phyloP scores from a whole-genome alignment of 2,797 vertebrate species.

The Sebastes baramenuke region DNA sequence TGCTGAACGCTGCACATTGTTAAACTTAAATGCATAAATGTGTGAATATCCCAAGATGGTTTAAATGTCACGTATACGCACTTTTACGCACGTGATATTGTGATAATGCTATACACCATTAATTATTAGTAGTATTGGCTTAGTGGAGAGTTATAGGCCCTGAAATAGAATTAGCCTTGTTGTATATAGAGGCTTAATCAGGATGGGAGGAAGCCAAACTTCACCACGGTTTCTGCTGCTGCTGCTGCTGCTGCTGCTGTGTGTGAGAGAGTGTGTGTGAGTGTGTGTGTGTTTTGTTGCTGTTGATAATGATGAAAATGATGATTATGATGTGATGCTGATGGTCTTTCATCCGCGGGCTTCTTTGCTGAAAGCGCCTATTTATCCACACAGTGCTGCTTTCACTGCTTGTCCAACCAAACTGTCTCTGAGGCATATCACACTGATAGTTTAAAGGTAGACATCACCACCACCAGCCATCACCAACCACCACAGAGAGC shows the following conservation, averaged over 20 bases:
- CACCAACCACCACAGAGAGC: neutral
- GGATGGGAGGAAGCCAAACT: slow-evolving; percentile 51
- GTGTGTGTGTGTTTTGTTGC: slow-evolving; percentile 25
- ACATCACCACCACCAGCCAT: neutral
- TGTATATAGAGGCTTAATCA: slow-evolving; percentile 54
- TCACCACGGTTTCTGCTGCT: slow-evolving; percentile 14
- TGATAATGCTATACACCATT: slow-evolving; percentile 22
- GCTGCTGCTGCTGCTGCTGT: slow-evolving; percentile 12
- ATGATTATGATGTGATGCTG: slow-evolving; percentile 65
- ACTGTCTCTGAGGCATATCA: slow-evolving; percentile 43
- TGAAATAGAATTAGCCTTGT: slow-evolving; percentile 59
- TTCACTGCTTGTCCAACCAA: slow-evolving; percentile 45
- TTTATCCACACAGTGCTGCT: slow-evolving; percentile 50
- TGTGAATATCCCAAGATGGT: neutral
- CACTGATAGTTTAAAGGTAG: neutral
- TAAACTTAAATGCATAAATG: neutral
- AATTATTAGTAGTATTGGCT: slow-evolving; percentile 58
- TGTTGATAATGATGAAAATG: slow-evolving; percentile 63
- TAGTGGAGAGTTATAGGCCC: slow-evolving; percentile 42
- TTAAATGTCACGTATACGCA: slow-evolving; percentile 5
- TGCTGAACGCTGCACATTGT: neutral
- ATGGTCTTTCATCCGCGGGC: slow-evolving; percentile 54
- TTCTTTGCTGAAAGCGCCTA: slow-evolving; percentile 50
- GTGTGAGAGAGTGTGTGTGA: neutral
- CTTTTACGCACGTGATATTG: slow-evolving; percentile 18